Evolutionary conservation across 2,888 invertebrate species (phyloP).

Genomic region (Caenorhabditis sulstoni): DNA sequence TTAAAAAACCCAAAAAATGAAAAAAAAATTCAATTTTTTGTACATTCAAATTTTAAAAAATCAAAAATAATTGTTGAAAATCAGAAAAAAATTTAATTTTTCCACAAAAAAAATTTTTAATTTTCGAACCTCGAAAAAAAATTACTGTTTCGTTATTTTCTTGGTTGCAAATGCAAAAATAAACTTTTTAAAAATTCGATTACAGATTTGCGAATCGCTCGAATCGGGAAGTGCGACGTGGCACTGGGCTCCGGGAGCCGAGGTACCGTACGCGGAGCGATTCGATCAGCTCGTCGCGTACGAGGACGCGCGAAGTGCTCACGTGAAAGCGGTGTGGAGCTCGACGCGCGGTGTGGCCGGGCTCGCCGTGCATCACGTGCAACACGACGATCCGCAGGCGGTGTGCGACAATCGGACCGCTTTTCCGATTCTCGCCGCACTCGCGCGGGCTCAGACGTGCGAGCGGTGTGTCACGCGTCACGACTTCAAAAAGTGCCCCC

Average conservation of each 20-base stretch:
- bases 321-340: conserved; percentile 53
- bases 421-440: conserved; percentile 36
- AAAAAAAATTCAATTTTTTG: too few relatives aligned
- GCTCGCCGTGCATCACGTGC: conserved; percentile 50
- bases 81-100: too few relatives aligned
- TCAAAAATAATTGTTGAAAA: too few relatives aligned
- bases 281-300: conserved; percentile 47
- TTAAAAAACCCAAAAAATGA: too few relatives aligned
- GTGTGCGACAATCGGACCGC: conserved; percentile 48
- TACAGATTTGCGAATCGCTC: conserved; percentile 3
- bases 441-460: conserved; percentile 38
- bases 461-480: conserved; percentile 36
- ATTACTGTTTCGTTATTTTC: too few relatives aligned
- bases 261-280: conserved; percentile 39
- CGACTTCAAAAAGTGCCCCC: conserved; percentile 48
- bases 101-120: too few relatives aligned
- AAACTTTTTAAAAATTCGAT: too few relatives aligned
- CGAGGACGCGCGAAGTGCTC: conserved; percentile 31
- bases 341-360: conserved; percentile 47
- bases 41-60: too few relatives aligned
- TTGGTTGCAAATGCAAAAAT: too few relatives aligned
- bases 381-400: conserved; percentile 52
- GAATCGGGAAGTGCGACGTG: conserved; percentile 4
- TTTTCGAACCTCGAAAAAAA: too few relatives aligned
- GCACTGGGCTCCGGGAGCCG: conserved; percentile 32